These are phyloP conservation scores for Macquaria ambigua DNA, from an alignment of 2,113 vertebrate genomes.

Conservation along the genomic window DNA sequence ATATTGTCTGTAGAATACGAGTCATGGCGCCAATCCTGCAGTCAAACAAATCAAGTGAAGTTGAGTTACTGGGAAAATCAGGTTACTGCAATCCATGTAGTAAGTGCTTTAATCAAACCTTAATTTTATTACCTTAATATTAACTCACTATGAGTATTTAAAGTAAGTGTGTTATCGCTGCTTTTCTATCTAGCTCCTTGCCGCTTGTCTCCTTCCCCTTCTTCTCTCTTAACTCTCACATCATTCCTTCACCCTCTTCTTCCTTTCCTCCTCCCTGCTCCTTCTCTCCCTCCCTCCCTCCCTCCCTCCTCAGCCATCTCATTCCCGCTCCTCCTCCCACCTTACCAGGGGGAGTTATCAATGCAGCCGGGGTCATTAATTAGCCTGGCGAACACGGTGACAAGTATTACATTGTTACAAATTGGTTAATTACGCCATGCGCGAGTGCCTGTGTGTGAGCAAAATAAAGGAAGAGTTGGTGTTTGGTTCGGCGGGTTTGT, in stretches of 20 bases:
- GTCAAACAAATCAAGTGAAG: conserved; percentile 10
- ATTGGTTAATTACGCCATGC: conserved; percentile 83
- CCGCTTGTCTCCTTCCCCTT: background rate
- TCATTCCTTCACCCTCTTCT: conserved; percentile 8
- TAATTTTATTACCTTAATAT: conserved; percentile 25
- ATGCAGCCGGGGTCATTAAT: conserved; percentile 81
- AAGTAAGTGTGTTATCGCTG: conserved; percentile 32
- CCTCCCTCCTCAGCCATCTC: conserved; percentile 22
- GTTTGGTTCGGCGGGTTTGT: conserved; percentile 29
- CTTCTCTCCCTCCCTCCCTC: conserved; percentile 17
- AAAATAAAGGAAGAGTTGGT: background rate
- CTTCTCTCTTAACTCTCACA: background rate
- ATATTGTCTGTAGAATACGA: background rate
- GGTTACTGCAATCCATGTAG: conserved; percentile 20
- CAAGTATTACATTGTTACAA: conserved; percentile 86
- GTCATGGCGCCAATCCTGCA: background rate
- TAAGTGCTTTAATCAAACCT: conserved; percentile 17
- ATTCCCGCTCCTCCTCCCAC: conserved; percentile 23
- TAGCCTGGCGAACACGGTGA: conserved; percentile 77
- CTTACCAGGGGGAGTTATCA: conserved; percentile 74
- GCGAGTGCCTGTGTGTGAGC: background rate
- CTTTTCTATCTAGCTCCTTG: background rate
- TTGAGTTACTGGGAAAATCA: conserved; percentile 34
- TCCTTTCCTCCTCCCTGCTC: conserved; percentile 2
- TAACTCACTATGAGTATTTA: conserved; percentile 38